Conservation (phyloP, 2,888 invertebrate species). For the Drosophila atripex region DNA sequence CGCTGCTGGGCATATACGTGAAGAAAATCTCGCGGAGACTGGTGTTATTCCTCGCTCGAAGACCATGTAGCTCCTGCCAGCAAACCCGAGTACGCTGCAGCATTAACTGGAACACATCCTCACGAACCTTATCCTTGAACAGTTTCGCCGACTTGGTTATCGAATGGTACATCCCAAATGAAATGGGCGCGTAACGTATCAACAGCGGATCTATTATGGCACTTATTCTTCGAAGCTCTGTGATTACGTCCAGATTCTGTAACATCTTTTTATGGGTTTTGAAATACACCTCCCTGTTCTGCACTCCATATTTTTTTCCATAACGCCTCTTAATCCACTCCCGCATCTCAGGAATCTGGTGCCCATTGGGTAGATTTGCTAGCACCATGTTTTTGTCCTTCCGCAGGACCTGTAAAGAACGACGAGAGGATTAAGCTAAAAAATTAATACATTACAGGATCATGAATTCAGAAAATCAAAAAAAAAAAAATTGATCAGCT, state of each 20-base stretch:
- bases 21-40: conserved; percentile 20
- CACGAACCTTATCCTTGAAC: background rate
- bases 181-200: background rate
- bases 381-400: conserved; percentile 62
- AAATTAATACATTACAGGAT: too few species aligned
- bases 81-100: conserved; percentile 13
- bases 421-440: too few species aligned
- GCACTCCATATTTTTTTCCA: conserved; percentile 41
- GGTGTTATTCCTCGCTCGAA: background rate
- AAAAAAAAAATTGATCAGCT: too few species aligned
- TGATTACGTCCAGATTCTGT: background rate
- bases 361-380: conserved; percentile 57
- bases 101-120: conserved; percentile 8
- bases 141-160: background rate
- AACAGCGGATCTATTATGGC: background rate
- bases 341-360: conserved; percentile 55
- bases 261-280: background rate
- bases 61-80: conserved; percentile 18
- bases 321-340: conserved; percentile 57
- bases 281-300: background rate
- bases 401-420: conserved; percentile 20
- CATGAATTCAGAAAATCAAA: too few species aligned
- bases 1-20: conserved; percentile 24
- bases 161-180: background rate
- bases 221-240: background rate